Base-by-base conservation (phyloP, 37 sponge, comb jelly and placozoan genomes). In the Aphrocallistes beatrix region DNA sequence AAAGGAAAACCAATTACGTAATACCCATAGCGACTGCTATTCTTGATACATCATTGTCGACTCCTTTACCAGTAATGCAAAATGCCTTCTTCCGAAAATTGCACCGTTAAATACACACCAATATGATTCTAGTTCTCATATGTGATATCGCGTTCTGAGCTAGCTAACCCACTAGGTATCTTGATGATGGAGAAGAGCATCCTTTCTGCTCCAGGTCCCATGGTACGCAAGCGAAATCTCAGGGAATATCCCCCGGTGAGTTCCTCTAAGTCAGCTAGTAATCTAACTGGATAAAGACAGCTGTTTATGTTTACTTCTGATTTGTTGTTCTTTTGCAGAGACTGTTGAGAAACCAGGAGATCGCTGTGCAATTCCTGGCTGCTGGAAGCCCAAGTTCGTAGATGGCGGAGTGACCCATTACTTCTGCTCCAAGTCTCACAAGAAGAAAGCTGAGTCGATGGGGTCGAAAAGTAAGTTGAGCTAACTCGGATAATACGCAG, bases 361-460 rank as follows among this genome's bases (percentile, higher is more conserved):
- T 25, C 39, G 39, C 38, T 86, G 86, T 36, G 81, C 39, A 21
- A 86, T 82, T 1, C 82, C 82, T 34, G 49, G 38, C 23, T 86
- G 86, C 40, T 81, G 38, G 38, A 86, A 39, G 23, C 6, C 39
- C 10, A 1, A 81, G 49, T 86, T 1, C 50, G 1, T 39, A 8
- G 82, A 36, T 0, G 82, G 23, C 0, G 81, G 82, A 19, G 86
- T 81, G 36, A 9, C 42, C 0, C 51, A 86, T 36, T 34, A 38
- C n/a, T 86, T 40, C 40, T 86, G 86, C 81, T 49, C 51, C 23
- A 86, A 81, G 8, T 50, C 82, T 1, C 51, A 50, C 47, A 81
- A 47, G n/a, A 81, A 38, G 0, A 39, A 38, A 37, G 86, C 69
- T 10, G 60, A 51, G 81, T 17, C 37, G 23, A 51, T 51, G 60